Conservation (phyloP, 2,113 vertebrate genomes). For the Aegotheles bennettii region DNA sequence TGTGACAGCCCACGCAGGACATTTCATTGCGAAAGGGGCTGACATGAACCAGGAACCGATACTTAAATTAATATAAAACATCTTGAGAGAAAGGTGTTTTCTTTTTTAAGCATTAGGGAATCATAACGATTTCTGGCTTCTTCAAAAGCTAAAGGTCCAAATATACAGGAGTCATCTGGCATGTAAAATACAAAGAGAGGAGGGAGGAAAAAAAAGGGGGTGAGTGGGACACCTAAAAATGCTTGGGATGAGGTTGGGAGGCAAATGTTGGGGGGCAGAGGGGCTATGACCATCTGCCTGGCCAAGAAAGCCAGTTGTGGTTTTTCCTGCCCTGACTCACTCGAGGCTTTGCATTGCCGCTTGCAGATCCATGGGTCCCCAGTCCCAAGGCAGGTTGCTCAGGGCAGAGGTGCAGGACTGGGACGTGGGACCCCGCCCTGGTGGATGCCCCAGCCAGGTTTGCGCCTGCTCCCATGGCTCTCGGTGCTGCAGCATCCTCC, state of each 20-base stretch:
- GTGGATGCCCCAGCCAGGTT: neutral
- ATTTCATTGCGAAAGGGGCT: slow-evolving; percentile 71
- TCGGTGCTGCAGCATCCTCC: neutral
- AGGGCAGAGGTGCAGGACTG: neutral
- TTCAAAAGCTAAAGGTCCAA: slow-evolving; percentile 49
- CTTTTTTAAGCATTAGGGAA: slow-evolving; percentile 59
- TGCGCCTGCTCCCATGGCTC: fast-evolving
- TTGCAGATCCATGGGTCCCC: neutral
- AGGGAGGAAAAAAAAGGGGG: neutral
- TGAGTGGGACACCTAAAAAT: neutral
- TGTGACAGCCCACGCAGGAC: slow-evolving; percentile 74
- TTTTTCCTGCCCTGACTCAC: neutral
- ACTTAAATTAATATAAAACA: slow-evolving; percentile 82
- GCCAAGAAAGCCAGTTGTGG: neutral
- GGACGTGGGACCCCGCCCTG: neutral
- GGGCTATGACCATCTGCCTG: neutral
- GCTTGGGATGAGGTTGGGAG: neutral
- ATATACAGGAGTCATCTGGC: slow-evolving; percentile 58
- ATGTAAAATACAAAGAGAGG: slow-evolving; percentile 21
- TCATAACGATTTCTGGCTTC: slow-evolving; percentile 52
- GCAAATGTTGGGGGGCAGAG: neutral
- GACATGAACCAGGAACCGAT: slow-evolving; percentile 77
- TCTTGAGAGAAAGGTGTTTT: slow-evolving; percentile 71
- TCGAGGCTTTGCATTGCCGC: neutral
- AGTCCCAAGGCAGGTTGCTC: neutral